Evolutionary conservation across 2,797 vertebrate genomes (phyloP), one percentile per base, ranked within the genome.

Genomic region (Etheostoma nigrum): DNA sequence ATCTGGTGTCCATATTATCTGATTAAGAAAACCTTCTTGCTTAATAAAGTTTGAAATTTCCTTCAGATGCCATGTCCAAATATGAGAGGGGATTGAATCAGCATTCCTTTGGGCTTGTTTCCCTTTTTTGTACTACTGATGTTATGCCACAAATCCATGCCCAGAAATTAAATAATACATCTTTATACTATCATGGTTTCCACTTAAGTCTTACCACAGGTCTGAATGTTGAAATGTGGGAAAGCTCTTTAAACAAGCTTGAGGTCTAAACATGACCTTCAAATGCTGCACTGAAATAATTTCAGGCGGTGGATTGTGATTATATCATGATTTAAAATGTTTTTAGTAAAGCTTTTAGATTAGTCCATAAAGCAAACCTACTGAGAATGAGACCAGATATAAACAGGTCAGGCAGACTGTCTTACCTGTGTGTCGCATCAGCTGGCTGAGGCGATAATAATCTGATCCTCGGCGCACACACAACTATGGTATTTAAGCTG

Each of bases 351-450:
- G 36, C 23, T 44, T 49, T 65, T 48, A 55, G 2, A 19, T 51
- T 61, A 7, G 10, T n/a, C 2, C 6, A 13, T 4, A 45, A 19
- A 23, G 19, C 40, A 36, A 42, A 14, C 13, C 6, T 12, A 1
- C 23, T 47, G 57, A 19, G 13, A 63, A 16, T 9, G 48, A 62
- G 62, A 59, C 1, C 33, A 40, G 47, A 57, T 49, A 60, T 7
- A 64, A 82, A 44, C 69, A 51, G 78, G 74, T 76, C 61, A 71
- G 53, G 6, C 49, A 13, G 74, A 61, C 59, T 36, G 57, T 63
- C 65, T 86, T 69, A 78, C 64, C 52, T 61, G 53, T 65, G 67
- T 48, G 60, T 81, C 47, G 1, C 59, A 67, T 81, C 74, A 81
- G 73, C 76, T 73, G 70, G 76, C 62, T 0, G 13, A 51, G 58